Evolutionary conservation across 1,140 invertebrate species (phyloP).

Genomic region (Wiebesia pumilae): DNA sequence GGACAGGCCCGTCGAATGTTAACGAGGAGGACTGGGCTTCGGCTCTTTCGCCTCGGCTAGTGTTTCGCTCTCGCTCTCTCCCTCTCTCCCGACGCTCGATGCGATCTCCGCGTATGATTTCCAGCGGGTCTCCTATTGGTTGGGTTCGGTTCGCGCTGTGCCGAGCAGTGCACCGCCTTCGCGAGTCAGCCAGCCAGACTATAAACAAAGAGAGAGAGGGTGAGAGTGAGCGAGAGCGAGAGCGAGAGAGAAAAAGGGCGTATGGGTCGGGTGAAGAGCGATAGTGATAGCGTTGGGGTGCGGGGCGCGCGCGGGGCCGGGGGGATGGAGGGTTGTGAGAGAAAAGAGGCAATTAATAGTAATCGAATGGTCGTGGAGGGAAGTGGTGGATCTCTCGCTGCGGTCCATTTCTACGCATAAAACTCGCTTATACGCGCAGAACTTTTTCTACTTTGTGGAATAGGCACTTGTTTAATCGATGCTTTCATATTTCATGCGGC

Average conservation of each 20-base stretch:
- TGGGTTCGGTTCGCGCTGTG: slow-evolving; percentile 53
- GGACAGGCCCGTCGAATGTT: slow-evolving; percentile 71
- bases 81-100: slow-evolving; percentile 59
- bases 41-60: background rate
- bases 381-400: background rate
- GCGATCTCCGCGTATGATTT: slow-evolving; percentile 68
- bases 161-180: slow-evolving; percentile 65
- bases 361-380: slow-evolving; percentile 49
- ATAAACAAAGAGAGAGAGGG: slow-evolving; percentile 64
- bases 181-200: slow-evolving; percentile 26
- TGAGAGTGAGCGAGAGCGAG: slow-evolving; percentile 48
- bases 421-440: no score
- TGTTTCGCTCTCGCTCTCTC: slow-evolving; percentile 24
- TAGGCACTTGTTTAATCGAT: background rate
- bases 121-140: slow-evolving; percentile 66
- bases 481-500: background rate
- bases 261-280: background rate
- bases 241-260: slow-evolving; percentile 13
- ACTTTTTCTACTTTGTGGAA: no score
- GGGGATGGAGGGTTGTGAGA: no score
- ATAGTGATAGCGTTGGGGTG: background rate
- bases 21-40: slow-evolving; percentile 62
- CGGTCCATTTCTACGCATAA: slow-evolving; percentile 1
- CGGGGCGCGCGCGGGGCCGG: background rate
- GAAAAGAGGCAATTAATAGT: slow-evolving; percentile 57